Percentiles rank a stretch among this genome's conserved stretches.
These are phyloP conservation scores for Synergus gifuensis DNA, from an alignment of 2,888 invertebrate genomes.

Conservation along the genomic window DNA sequence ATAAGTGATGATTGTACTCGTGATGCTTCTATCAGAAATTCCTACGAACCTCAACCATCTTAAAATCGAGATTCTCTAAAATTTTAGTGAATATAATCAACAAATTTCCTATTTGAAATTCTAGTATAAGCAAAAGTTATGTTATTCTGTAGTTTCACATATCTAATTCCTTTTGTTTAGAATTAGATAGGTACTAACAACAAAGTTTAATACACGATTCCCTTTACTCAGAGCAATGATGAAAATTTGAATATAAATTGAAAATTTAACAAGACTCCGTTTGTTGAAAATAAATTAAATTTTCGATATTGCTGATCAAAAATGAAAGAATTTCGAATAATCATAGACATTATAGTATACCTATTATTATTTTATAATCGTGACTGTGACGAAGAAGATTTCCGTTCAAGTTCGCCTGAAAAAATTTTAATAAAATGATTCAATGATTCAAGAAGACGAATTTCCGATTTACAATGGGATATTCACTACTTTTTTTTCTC, in stretches of 20 bases:
- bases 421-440: conserved; percentile 36
- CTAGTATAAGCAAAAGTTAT: neutral
- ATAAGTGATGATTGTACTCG: neutral
- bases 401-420: conserved; percentile 34
- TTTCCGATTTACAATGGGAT: conserved; percentile 33
- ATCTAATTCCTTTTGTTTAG: neutral
- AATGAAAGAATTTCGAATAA: neutral
- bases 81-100: neutral
- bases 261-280: neutral
- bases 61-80: neutral
- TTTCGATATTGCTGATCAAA: neutral
- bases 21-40: conserved; percentile 7
- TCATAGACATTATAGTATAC: no score
- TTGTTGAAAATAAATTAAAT: neutral
- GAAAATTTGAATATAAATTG: no score
- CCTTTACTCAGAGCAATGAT: no score
- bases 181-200: neutral
- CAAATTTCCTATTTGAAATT: conserved; percentile 13
- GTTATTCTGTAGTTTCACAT: neutral
- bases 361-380: neutral
- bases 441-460: conserved; percentile 30
- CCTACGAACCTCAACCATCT: neutral
- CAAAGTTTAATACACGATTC: neutral
- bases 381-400: neutral
- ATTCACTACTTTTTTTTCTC: conserved; percentile 17